Evolutionary conservation across 2,797 vertebrate species (phyloP).

Genomic region (Staurois parvus): DNA sequence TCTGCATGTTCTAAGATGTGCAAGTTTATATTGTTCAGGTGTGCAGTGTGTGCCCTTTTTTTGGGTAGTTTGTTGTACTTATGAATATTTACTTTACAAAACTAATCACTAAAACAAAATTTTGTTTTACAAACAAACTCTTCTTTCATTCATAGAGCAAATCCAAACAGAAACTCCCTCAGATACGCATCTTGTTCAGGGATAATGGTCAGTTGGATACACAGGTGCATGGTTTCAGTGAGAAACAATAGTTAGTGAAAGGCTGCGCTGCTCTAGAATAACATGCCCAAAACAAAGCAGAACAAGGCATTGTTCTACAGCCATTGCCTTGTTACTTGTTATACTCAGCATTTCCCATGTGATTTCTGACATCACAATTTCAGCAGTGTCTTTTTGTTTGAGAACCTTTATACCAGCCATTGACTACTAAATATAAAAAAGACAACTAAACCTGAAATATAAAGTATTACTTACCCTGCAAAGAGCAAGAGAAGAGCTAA

Average conservation of each 20-base stretch:
- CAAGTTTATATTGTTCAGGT: not conserved
- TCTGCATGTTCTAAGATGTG: not conserved
- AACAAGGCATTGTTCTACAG: constrained; percentile 23
- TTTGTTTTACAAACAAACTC: constrained; percentile 18
- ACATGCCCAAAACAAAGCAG: constrained; percentile 38
- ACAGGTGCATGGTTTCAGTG: constrained; percentile 54
- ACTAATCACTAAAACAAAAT: constrained; percentile 18
- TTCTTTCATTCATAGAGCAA: constrained; percentile 29
- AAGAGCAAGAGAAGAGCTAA: too few species aligned
- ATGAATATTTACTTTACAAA: constrained; percentile 2
- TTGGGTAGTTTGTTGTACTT: too few species aligned
- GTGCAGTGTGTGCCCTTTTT: not conserved
- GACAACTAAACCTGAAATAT: not conserved
- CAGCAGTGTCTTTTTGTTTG: constrained; percentile 12
- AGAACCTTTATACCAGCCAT: not conserved
- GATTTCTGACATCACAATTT: constrained; percentile 16
- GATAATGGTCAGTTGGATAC: constrained; percentile 41
- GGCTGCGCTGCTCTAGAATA: constrained; percentile 33
- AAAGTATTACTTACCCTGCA: too few species aligned
- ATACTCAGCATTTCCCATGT: constrained; percentile 7
- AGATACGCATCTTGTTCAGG: constrained; percentile 25
- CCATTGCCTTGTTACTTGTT: constrained; percentile 22
- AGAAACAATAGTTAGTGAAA: constrained; percentile 28
- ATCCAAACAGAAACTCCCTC: constrained; percentile 50
- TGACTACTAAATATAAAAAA: not conserved